A percentile compares a stretch with the other conserved stretches of the same genome.
phyloP scores from a whole-genome alignment of 2,113 vertebrate genomes.

The Notothenia rossii region DNA sequence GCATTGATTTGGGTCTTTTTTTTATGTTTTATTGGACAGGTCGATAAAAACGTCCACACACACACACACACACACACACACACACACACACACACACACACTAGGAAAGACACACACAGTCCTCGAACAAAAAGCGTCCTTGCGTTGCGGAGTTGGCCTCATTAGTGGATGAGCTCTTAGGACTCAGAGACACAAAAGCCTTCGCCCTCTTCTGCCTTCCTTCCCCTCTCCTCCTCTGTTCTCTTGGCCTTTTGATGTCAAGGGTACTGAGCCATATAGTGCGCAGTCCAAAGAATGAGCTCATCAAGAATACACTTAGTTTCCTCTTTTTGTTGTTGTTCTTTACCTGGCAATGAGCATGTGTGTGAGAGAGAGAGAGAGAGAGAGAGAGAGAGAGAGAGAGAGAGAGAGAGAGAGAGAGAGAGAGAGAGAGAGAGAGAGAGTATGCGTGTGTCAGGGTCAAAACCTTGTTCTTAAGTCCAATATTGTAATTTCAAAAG shows the following conservation, averaged over 20 bases:
- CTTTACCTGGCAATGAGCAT: background rate
- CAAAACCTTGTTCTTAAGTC: background rate
- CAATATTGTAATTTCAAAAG: background rate
- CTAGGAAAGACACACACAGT: too few relatives aligned
- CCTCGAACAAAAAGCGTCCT: constrained; percentile 56
- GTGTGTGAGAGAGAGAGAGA: too few relatives aligned
- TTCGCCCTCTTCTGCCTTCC: constrained; percentile 65
- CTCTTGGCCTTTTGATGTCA: constrained; percentile 81
- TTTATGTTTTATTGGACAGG: background rate
- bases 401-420: too few relatives aligned
- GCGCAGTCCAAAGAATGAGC: constrained; percentile 65
- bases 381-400: too few relatives aligned
- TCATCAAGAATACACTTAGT: constrained; percentile 66
- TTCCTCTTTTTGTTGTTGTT: constrained; percentile 19
- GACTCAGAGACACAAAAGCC: constrained; percentile 72
- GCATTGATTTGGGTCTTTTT: too few relatives aligned
- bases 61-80: constrained; percentile 18
- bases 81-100: too few relatives aligned
- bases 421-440: too few relatives aligned
- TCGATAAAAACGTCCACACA: constrained; percentile 6
- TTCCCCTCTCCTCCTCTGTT: constrained; percentile 71
- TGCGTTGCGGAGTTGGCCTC: constrained; percentile 69
- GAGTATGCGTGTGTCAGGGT: background rate
- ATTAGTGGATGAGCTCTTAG: constrained; percentile 78
- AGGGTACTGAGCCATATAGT: constrained; percentile 70